These are phyloP conservation scores for Pelusios castaneus DNA, from an alignment of 2,113 vertebrate genomes.

Conservation along the genomic window DNA sequence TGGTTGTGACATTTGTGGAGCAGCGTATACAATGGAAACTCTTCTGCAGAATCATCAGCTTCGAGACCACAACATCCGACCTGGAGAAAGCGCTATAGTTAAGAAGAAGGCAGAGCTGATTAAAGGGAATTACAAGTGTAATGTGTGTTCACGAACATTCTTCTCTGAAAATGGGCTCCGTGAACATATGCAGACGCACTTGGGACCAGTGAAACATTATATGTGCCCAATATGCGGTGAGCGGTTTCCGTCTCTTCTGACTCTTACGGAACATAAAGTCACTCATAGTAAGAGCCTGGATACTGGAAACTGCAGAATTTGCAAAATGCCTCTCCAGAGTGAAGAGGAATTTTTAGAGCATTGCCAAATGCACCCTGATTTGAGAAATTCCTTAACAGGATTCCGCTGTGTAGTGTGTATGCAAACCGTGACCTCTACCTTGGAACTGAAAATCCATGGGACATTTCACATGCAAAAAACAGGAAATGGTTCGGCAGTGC, in stretches of 20 bases:
- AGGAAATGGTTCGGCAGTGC: constrained; percentile 83
- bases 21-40: constrained; percentile 98
- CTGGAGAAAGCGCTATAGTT: constrained; percentile 93
- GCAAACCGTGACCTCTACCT: constrained; percentile 98
- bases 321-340: constrained; percentile 97
- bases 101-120: constrained; percentile 98
- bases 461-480: constrained; percentile 99
- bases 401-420: constrained; percentile 99
- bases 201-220: constrained; percentile 98
- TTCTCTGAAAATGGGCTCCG: constrained; percentile 97
- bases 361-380: constrained; percentile 98
- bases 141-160: constrained; percentile 97
- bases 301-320: constrained; percentile 97
- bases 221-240: constrained; percentile 99
- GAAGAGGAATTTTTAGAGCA: constrained; percentile 99
- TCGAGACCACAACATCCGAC: constrained; percentile 97
- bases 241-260: constrained; percentile 96
- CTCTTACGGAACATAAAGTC: constrained; percentile 98
- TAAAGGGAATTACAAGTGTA: constrained; percentile 98
- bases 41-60: constrained; percentile 97
- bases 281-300: constrained; percentile 99
- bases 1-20: constrained; percentile 96
- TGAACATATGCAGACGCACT: constrained; percentile 98
- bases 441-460: constrained; percentile 99
- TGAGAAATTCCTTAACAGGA: constrained; percentile 97